A percentile compares a stretch with the other conserved stretches of the same genome.
Evolutionary conservation across 2,797 vertebrate species (phyloP).

Genomic region (Enteromius treurensis): DNA sequence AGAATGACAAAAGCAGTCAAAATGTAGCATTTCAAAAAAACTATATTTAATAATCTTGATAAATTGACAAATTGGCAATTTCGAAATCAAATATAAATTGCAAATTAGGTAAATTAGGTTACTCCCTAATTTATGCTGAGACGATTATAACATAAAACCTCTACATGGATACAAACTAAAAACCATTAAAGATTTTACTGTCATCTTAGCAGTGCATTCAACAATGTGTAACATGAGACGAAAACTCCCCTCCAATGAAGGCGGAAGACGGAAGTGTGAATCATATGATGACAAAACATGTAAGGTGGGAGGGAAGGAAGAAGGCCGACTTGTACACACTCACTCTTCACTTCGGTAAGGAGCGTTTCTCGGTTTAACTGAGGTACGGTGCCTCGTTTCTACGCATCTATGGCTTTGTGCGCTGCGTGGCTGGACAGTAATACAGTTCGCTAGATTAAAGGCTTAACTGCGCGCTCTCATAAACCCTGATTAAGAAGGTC

Average conservation of each 20-base stretch:
- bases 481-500: constrained; percentile 77
- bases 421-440: constrained; percentile 60
- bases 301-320: constrained; percentile 73
- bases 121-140: neutral
- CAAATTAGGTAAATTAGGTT: neutral
- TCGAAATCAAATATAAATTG: neutral
- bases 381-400: constrained; percentile 58
- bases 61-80: neutral
- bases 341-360: constrained; percentile 64
- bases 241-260: constrained; percentile 16
- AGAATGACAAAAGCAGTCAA: neutral
- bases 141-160: neutral
- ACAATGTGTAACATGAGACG: neutral
- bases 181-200: neutral
- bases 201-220: neutral
- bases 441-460: constrained; percentile 73
- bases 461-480: constrained; percentile 74
- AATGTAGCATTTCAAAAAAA: neutral
- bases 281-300: constrained; percentile 57
- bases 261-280: constrained; percentile 74
- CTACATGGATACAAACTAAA: neutral
- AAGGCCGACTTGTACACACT: constrained; percentile 63
- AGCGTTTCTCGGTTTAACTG: constrained; percentile 57
- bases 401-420: constrained; percentile 66
- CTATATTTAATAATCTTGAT: neutral